These are phyloP conservation scores for Tangara arthus DNA, from an alignment of 2,797 vertebrate species.

Conservation along the genomic window DNA sequence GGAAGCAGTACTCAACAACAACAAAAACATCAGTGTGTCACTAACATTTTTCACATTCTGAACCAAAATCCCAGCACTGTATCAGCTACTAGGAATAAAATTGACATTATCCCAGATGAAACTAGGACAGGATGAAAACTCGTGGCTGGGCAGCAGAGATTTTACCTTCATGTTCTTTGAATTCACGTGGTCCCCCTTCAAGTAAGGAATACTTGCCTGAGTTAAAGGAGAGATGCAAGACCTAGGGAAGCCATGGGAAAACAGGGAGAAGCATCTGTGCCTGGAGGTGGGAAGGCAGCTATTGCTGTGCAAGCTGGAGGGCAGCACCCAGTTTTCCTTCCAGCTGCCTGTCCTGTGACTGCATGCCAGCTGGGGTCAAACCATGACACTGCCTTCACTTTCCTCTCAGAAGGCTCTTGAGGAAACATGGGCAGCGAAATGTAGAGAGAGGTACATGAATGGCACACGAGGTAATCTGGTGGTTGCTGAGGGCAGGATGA, in stretches of 20 bases:
- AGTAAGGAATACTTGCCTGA: neutral
- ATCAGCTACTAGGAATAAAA: neutral
- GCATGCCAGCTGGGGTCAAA: neutral
- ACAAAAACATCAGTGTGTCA: neutral
- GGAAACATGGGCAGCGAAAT: accelerated
- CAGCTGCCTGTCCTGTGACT: neutral
- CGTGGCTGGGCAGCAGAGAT: neutral
- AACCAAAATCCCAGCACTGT: neutral
- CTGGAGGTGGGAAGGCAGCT: neutral
- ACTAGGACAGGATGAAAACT: neutral
- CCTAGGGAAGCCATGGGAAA: neutral
- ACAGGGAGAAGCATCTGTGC: neutral
- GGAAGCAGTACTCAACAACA: neutral
- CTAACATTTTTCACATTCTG: neutral
- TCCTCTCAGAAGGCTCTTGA: neutral
- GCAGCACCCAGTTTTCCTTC: neutral
- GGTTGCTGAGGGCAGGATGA: neutral
- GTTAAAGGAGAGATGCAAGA: neutral
- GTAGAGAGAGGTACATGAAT: neutral
- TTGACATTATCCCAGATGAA: neutral
- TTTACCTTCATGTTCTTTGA: neutral
- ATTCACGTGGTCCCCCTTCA: neutral
- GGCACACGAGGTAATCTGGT: neutral
- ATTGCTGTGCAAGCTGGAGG: neutral
- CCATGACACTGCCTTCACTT: neutral